A percentile compares a stretch with the other conserved stretches of the same genome.
Evolutionary conservation across 2,888 invertebrate species (phyloP).

Genomic region (Lasiommata megera): DNA sequence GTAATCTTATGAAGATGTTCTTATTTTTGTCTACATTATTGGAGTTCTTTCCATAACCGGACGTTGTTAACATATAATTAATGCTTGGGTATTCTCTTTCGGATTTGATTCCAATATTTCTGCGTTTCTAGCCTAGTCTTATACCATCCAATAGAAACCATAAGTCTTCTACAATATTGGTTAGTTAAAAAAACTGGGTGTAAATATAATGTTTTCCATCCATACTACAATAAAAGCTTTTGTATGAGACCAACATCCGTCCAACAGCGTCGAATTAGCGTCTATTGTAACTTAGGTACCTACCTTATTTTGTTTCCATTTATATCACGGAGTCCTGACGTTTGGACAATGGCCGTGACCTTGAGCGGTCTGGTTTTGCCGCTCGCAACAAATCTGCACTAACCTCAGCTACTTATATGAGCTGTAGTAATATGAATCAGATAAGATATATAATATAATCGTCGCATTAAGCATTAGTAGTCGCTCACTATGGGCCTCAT

Average conservation of each 20-base stretch:
- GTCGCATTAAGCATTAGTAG: neutral
- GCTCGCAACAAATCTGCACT: conserved; percentile 19
- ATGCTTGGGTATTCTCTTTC: too few species aligned
- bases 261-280: neutral
- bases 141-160: too few species aligned
- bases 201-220: too few species aligned
- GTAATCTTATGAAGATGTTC: too few species aligned
- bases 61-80: too few species aligned
- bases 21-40: too few species aligned
- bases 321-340: neutral
- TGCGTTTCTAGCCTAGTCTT: too few species aligned
- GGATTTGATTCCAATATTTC: too few species aligned
- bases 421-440: neutral
- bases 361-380: conserved; percentile 8
- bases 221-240: too few species aligned
- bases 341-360: conserved; percentile 20
- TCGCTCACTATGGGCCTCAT: neutral
- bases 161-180: too few species aligned
- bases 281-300: conserved; percentile 4
- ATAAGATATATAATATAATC: neutral
- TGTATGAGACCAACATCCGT: neutral
- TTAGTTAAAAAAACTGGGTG: too few species aligned
- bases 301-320: neutral
- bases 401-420: conserved; percentile 12
- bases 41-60: too few species aligned